Evolutionary conservation across 2,113 vertebrate genomes (phyloP).

Genomic region (Eidolon helvum): DNA sequence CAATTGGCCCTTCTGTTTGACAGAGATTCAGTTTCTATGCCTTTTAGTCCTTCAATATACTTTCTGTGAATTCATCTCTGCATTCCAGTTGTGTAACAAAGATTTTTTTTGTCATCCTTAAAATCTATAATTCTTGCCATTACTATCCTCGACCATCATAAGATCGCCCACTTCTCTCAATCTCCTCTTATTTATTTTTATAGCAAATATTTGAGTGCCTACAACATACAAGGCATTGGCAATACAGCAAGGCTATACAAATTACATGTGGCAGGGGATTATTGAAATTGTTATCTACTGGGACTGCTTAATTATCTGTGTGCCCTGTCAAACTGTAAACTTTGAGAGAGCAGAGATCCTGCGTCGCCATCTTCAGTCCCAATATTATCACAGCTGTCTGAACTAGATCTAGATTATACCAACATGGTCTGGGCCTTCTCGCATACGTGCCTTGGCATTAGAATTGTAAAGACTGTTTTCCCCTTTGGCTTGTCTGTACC

Average conservation of each 20-base stretch:
- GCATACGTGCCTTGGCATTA: neutral
- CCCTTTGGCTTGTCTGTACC: neutral
- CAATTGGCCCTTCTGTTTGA: neutral
- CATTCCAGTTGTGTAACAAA: neutral
- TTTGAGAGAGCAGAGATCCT: neutral
- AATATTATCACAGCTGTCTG: neutral
- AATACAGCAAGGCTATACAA: neutral
- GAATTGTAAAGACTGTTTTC: neutral
- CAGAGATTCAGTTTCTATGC: neutral
- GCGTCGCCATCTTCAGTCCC: neutral
- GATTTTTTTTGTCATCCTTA: neutral
- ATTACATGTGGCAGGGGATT: neutral
- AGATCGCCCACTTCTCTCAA: neutral
- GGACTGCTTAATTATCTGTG: neutral
- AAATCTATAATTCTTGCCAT: neutral
- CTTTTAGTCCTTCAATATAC: neutral
- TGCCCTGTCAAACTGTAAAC: neutral
- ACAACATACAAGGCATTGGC: neutral
- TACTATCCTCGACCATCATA: neutral
- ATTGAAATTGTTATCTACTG: neutral
- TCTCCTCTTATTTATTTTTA: neutral
- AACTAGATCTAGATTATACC: neutral
- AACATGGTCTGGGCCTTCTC: neutral
- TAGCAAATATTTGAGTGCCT: neutral
- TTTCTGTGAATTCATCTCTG: neutral